Evolutionary conservation across 2,797 vertebrate genomes (phyloP).

Genomic region (Myripristis jacobus): DNA sequence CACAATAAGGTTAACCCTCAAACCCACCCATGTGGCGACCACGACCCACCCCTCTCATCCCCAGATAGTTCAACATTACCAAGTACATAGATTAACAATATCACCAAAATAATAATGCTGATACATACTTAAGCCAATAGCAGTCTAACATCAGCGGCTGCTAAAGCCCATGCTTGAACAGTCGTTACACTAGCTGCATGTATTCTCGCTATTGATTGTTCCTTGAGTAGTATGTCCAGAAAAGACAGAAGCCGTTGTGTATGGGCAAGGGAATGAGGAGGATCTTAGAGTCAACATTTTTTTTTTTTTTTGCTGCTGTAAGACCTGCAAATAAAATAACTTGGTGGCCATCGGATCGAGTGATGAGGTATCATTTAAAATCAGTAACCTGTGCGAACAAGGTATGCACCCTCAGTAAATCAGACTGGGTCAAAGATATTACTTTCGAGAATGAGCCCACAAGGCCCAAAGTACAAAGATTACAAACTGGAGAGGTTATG

Average conservation of each 20-base stretch:
- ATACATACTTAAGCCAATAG: too few species aligned
- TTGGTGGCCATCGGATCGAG: not conserved
- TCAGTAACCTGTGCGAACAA: too few species aligned
- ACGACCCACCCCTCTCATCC: too few species aligned
- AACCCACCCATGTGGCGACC: too few species aligned
- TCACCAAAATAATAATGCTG: too few species aligned
- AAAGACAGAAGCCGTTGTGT: not conserved
- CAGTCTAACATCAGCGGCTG: not conserved
- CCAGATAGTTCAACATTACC: too few species aligned
- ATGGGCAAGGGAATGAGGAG: not conserved
- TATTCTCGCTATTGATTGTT: not conserved
- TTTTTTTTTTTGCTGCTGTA: not conserved
- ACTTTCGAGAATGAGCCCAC: not conserved
- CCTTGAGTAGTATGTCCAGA: not conserved
- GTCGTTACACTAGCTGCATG: not conserved
- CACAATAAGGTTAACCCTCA: too few species aligned
- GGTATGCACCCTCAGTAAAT: not conserved
- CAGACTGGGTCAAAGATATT: too few species aligned
- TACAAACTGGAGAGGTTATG: not conserved
- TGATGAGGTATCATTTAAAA: too few species aligned
- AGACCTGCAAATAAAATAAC: not conserved
- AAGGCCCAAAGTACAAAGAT: not conserved
- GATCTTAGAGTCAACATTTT: not conserved
- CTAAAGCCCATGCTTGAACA: not conserved
- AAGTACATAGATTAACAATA: too few species aligned